Evolutionary conservation across 2,797 vertebrate species (phyloP), one percentile per base, ranked within the genome.

Genomic region (Octomys mimax): DNA sequence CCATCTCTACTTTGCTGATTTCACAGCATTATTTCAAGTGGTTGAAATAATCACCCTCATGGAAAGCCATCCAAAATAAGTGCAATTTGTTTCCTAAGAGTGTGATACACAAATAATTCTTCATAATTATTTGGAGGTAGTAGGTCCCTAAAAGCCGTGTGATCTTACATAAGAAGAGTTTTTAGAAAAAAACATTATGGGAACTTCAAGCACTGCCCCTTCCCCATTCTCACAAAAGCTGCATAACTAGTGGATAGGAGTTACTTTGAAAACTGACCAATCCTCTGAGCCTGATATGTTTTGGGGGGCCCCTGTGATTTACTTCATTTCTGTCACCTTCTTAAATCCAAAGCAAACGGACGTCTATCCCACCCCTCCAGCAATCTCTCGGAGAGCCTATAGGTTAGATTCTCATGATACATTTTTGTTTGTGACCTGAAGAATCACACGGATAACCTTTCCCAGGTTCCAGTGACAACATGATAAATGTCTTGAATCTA

Each of bases 51-150:
- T 46, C 13, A 91, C 64, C 75, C 19, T 94, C n/a, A 94, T n/a
- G 8, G 7, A 75, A 93, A 95, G 33, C 39, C 88, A 77, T 78
- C 59, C 36, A 87, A 66, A 95, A 90, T 66, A 70, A 90, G 81
- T 83, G 78, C 92, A 13, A 62, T 84, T 95, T 94, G 36, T 91
- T 62, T 79, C 86, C 66, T 87, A 1, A 33, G n/a, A 90, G 66
- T 14, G 62, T 10, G 16, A 8, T 18, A n/a, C 36, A 71, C 16
- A 13, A 77, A 26, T 52, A 73, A 80, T 97, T 98, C 95, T 98
- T 98, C 97, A 92, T 96, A 98, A 98, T 98, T 97, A 98, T 81
- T 79, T 93, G 75, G 75, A 98, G 98, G 98, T 98, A 94, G 87
- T 90, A 98, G 64, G 90, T 93, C 97, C 92, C 84, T 96, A 97